Evolutionary conservation across 2,888 invertebrate species (phyloP), one percentile per base, ranked within the genome.

Genomic region (Macroteleia sp.): DNA sequence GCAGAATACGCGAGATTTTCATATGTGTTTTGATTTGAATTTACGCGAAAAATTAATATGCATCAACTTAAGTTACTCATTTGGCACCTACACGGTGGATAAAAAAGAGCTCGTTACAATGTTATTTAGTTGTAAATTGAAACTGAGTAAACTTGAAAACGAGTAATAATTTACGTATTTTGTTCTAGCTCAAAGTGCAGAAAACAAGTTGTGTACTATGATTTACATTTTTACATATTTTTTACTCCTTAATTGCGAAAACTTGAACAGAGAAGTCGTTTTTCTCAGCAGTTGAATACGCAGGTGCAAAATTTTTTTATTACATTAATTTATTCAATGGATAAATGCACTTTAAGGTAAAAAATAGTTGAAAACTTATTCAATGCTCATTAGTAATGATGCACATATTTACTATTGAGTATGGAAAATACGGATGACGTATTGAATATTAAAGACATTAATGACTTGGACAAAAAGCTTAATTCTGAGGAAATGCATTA

Each of bases 81-180:
- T 10, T 9, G 2, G 8, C 52, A 41, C 52, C 64, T 64, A 52
- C 52, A 16, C 10, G 2, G 1, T 6, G 22, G 46, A 48, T 39
- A 44, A 42, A 54, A 54, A 61, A 19, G 17, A 19, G 14, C 9
- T 46, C 17, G n/a, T 41, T 39, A 16, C 14, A 25, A 22, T n/a
- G n/a, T n/a, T n/a, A n/a, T n/a, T n/a, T n/a, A n/a, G 32, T 42
- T 52, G 46, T 16, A 66, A 66, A 39, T 69, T n/a, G 19, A 56
- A 67, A 32, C 14, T 16, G 57, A 39, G 2, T 16, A 3, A n/a
- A 25, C 20, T 69, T n/a, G n/a, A n/a, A n/a, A n/a, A n/a, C n/a
- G 69, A 69, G 59, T 59, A 69, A 69, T 69, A 12, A 6, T 12
- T 52, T 50, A 42, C 39, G 67, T 32, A 41, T 46, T 56, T 56